Evolutionary conservation across 2,888 invertebrate genomes (phyloP).

Genomic region (Scaptomyza cyrtandrae): DNA sequence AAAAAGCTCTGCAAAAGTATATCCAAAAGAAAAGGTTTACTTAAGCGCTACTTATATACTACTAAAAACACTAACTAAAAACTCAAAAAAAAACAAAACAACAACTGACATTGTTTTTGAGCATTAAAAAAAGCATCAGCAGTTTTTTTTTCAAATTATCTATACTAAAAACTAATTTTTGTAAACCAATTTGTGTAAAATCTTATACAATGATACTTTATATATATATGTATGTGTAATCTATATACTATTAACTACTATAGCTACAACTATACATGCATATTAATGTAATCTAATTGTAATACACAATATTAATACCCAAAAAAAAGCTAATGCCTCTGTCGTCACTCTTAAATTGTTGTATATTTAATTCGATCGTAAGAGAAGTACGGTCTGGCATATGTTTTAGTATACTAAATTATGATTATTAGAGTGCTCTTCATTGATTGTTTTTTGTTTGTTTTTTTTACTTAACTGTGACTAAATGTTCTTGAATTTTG

Average conservation of each 20-base stretch:
- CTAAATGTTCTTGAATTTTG: constrained; percentile 78
- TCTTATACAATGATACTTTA: constrained; percentile 5
- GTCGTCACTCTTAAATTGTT: constrained; percentile 16
- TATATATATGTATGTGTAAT: constrained; percentile 4
- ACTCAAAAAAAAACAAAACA: constrained; percentile 25
- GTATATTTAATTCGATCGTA: constrained; percentile 2
- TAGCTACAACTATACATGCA: constrained; percentile 42
- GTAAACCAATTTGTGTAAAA: constrained; percentile 12
- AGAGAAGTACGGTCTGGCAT: constrained; percentile 48
- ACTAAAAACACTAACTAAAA: constrained; percentile 45
- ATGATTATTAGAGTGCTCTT: constrained; percentile 38
- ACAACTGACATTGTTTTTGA: constrained; percentile 59
- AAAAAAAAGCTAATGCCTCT: constrained; percentile 46
- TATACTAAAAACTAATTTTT: constrained; percentile 11
- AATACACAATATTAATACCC: constrained; percentile 15
- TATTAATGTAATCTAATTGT: constrained; percentile 40
- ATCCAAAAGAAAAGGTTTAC: background rate
- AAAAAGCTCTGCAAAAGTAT: constrained; percentile 4
- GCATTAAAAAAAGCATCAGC: constrained; percentile 46
- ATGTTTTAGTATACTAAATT: constrained; percentile 37
- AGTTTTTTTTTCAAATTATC: constrained; percentile 20
- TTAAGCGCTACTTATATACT: too few species aligned
- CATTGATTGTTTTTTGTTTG: constrained; percentile 6
- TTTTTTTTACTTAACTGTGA: constrained; percentile 27
- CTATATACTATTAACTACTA: constrained; percentile 18